Conservation (phyloP, 2,888 invertebrate species). For the Nomada goodeniana region DNA sequence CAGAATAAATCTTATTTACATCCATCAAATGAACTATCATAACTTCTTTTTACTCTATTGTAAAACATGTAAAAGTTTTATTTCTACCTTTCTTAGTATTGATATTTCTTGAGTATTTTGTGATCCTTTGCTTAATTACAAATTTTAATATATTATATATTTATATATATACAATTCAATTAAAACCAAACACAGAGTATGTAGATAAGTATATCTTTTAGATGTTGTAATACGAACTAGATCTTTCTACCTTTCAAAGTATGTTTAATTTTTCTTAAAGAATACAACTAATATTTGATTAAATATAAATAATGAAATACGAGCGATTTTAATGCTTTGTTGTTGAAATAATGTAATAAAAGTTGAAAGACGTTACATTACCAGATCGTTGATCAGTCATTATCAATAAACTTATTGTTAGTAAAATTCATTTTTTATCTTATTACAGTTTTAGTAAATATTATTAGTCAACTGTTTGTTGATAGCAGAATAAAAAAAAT, state of each 20-base stretch:
- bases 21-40: constrained; percentile 18
- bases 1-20: constrained; percentile 35
- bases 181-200: constrained; percentile 15
- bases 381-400: background rate
- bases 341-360: constrained; percentile 31
- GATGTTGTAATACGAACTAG: constrained; percentile 28
- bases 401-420: constrained; percentile 12
- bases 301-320: constrained; percentile 28
- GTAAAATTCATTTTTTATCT: constrained; percentile 5
- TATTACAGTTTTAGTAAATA: constrained; percentile 26
- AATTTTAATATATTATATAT: constrained; percentile 31
- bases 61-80: constrained; percentile 22
- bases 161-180: constrained; percentile 23
- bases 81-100: constrained; percentile 5
- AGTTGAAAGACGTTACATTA: constrained; percentile 24
- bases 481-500: constrained; percentile 35
- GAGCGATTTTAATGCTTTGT: constrained; percentile 12
- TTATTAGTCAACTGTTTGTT: constrained; percentile 16
- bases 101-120: constrained; percentile 4
- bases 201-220: constrained; percentile 11
- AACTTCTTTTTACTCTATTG: constrained; percentile 10
- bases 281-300: background rate
- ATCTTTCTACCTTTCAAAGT: constrained; percentile 15
- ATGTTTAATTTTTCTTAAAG: constrained; percentile 5
- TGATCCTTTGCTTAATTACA: constrained; percentile 8